Base-by-base conservation (phyloP, 1,140 invertebrate genomes). In the Drosophila varians region DNA sequence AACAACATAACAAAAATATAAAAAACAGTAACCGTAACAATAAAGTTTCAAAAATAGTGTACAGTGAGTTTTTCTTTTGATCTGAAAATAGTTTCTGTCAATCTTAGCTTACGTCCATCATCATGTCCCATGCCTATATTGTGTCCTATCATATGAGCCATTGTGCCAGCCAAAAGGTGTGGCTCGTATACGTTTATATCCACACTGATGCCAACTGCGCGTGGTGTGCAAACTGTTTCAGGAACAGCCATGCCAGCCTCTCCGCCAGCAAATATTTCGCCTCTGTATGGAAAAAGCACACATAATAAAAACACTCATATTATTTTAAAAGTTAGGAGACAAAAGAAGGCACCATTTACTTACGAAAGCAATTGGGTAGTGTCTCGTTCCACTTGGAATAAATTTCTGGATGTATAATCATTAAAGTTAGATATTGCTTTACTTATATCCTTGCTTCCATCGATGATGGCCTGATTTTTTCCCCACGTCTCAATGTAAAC, bases 401-500 rank as follows among this genome's bases (percentile, higher is more conserved):
- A 92, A 87, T 96, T 95, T 75, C 96, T 93, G 31, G 95, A 94
- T 45, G 95, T 95, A 92, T 98, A 98, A 89, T 97, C 95, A 90
- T 97, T 97, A 91, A 99, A 97, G 91, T 96, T 96, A 66, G 95
- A 94, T 84, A 99, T 94, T 54, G 97, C 96, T 76, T 95, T 93
- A 28, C 95, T 94, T 82, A 98, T 97, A 89, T 98, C 97, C 90
- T 96, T 95, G 90, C 95, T 95, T 55, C 94, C 94, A 77, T 96
- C 94, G 61, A 97, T 95, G 66, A 93, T 91, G 9, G 96, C 96
- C 89, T 98, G 96, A 91, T 99, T 97, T 18, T 94, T 94, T 43
- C 95, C 95, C 98, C 98, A 99, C 43, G 97, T 97, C 93, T 99
- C 98, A 91, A 99, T 95, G 92, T 99, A 99, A 36, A 98, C 96